Conservation (phyloP, 1,140 invertebrate genomes). For the Solen grandis region DNA sequence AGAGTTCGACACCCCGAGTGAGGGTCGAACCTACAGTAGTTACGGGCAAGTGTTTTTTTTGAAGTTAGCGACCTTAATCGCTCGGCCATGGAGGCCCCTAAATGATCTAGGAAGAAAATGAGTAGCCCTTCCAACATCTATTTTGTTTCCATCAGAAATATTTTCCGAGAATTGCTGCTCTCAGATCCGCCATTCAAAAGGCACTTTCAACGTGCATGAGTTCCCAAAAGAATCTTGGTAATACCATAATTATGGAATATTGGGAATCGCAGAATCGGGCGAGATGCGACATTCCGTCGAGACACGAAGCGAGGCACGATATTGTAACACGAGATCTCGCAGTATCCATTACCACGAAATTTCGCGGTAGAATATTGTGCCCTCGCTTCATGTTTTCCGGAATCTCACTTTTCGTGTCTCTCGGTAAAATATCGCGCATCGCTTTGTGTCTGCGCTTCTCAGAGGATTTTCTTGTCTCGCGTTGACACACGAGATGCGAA, state of each 20-base stretch:
- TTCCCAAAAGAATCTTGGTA: constrained; percentile 20
- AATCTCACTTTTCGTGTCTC: too few relatives aligned
- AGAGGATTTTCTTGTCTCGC: too few relatives aligned
- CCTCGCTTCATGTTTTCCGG: background rate
- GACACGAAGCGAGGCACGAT: constrained; percentile 28
- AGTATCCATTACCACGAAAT: background rate
- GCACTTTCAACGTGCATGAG: constrained; percentile 30
- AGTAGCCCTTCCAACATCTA: constrained; percentile 10
- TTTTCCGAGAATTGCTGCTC: constrained; percentile 33
- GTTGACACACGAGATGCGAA: too few relatives aligned
- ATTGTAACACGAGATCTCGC: constrained; percentile 14
- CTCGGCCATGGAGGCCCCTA: constrained; percentile 6
- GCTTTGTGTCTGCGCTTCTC: constrained; percentile 10
- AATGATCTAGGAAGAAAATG: constrained; percentile 23
- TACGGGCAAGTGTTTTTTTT: constrained; percentile 13
- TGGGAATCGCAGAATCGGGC: constrained; percentile 1
- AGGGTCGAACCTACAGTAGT: constrained; percentile 13
- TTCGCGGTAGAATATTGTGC: background rate
- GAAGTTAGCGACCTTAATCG: constrained; percentile 11
- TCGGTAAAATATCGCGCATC: background rate
- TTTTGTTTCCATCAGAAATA: constrained; percentile 32
- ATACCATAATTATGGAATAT: constrained; percentile 34
- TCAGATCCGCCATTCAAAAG: constrained; percentile 28
- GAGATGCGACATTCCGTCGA: constrained; percentile 9
- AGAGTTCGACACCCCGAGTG: constrained; percentile 18